A percentile compares a stretch with the other conserved stretches of the same genome.
Evolutionary conservation across 2,888 invertebrate genomes (phyloP).

Genomic region (Pollenia amentaria): DNA sequence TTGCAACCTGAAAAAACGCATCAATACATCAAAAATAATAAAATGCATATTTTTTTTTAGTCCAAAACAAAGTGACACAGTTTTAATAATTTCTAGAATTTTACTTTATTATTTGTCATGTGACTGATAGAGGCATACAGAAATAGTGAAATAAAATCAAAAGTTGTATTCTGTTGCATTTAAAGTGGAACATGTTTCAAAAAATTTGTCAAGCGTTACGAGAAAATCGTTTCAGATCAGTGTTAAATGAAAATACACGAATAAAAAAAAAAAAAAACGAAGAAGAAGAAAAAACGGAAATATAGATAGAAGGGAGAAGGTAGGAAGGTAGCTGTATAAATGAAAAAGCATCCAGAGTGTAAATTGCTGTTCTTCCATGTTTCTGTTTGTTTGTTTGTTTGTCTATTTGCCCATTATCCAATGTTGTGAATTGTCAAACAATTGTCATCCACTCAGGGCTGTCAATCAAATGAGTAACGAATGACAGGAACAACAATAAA

Average conservation of each 20-base stretch:
- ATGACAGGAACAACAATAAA: conserved; percentile 44
- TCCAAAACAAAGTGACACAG: conserved; percentile 6
- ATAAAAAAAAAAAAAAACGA: conserved; percentile 16
- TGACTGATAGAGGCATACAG: background rate
- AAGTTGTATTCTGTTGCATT: conserved; percentile 49
- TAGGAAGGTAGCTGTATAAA: conserved; percentile 35
- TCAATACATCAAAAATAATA: conserved; percentile 21
- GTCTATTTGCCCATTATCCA: conserved; percentile 69
- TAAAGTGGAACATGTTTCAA: conserved; percentile 67
- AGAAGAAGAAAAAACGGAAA: conserved; percentile 3
- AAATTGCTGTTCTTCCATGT: conserved; percentile 57
- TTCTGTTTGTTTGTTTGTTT: conserved; percentile 40
- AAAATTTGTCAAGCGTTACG: conserved; percentile 83
- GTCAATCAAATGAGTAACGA: conserved; percentile 82
- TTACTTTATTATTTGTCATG: conserved; percentile 24
- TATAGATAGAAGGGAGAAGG: conserved; percentile 21
- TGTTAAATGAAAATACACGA: conserved; percentile 59
- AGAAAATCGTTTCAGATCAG: conserved; percentile 79
- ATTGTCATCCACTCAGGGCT: conserved; percentile 84
- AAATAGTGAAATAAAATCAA: conserved; percentile 35
- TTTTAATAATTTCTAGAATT: conserved; percentile 31
- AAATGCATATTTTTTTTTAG: background rate
- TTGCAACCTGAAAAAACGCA: conserved; percentile 18
- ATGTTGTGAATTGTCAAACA: conserved; percentile 82
- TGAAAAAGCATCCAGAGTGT: conserved; percentile 66